Percentiles rank a stretch among this genome's conserved stretches.
Conservation (phyloP, 2,888 invertebrate genomes). For the Stictocephala bisonia region DNA sequence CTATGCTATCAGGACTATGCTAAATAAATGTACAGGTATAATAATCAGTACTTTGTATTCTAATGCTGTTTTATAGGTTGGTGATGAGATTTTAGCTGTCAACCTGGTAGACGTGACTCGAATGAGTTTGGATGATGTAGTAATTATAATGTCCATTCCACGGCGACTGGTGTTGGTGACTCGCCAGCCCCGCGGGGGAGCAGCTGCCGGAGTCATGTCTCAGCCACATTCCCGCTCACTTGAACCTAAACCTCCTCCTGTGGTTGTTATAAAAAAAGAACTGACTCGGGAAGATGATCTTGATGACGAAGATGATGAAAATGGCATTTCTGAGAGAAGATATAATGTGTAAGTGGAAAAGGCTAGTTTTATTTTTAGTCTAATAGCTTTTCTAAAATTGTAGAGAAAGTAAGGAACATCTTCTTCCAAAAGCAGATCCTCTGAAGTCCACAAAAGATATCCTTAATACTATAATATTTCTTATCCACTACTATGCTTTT, state of each 20-base stretch:
- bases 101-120: constrained; percentile 97
- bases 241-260: constrained; percentile 89
- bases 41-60: too few species aligned
- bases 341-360: constrained; percentile 20
- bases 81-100: constrained; percentile 98
- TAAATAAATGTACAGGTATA: too few species aligned
- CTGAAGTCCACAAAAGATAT: too few species aligned
- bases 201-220: constrained; percentile 66
- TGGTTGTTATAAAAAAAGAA: constrained; percentile 89
- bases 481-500: too few species aligned
- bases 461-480: too few species aligned
- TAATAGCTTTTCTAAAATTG: constrained; percentile 3
- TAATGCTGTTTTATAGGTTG: too few species aligned
- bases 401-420: too few species aligned
- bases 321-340: constrained; percentile 36
- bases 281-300: constrained; percentile 57
- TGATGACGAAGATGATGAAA: constrained; percentile 48
- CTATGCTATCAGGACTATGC: too few species aligned
- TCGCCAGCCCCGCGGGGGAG: constrained; percentile 81
- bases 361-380: background rate
- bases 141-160: constrained; percentile 99
- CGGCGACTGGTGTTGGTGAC: constrained; percentile 94
- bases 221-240: constrained; percentile 71
- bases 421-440: too few species aligned
- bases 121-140: constrained; percentile 99